Evolutionary conservation across 2,888 invertebrate species (phyloP).

Genomic region (Hedya salicella): DNA sequence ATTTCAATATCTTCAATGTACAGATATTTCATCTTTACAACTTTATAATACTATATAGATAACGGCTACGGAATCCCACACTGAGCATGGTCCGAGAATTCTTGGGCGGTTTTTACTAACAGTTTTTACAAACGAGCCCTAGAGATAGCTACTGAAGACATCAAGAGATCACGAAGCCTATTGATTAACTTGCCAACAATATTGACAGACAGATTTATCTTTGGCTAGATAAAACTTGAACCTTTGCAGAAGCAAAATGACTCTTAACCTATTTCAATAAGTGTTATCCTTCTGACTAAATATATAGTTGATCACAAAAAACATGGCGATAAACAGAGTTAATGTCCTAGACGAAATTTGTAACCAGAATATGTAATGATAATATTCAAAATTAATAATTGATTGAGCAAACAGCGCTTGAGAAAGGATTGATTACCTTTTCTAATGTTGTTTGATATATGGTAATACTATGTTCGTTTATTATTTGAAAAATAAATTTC

Average conservation of each 20-base stretch:
- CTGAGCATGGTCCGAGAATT: no score
- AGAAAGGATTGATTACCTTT: conserved; percentile 3
- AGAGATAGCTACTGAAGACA: conserved; percentile 14
- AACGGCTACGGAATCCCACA: no score
- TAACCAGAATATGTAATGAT: conserved; percentile 32
- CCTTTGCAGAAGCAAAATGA: not conserved
- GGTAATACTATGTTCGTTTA: conserved; percentile 13
- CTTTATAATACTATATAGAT: no score
- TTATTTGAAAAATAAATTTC: not conserved
- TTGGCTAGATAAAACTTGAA: conserved; percentile 27
- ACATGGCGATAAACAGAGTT: conserved; percentile 42
- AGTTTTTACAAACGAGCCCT: conserved; percentile 9
- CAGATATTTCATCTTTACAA: no score
- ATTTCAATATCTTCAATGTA: no score
- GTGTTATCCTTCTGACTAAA: not conserved
- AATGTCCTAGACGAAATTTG: conserved; percentile 43
- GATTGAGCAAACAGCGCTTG: conserved; percentile 20
- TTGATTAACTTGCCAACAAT: conserved; percentile 46
- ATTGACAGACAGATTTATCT: conserved; percentile 49
- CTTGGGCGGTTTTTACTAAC: conserved; percentile 9
- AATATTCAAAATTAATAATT: conserved; percentile 11
- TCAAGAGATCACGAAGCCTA: conserved; percentile 42
- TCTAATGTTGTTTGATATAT: conserved; percentile 32
- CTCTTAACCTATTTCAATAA: not conserved
- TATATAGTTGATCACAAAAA: conserved; percentile 41